phyloP scores from a whole-genome alignment of 2,113 vertebrate genomes.

The Falcunculus frontatus region DNA sequence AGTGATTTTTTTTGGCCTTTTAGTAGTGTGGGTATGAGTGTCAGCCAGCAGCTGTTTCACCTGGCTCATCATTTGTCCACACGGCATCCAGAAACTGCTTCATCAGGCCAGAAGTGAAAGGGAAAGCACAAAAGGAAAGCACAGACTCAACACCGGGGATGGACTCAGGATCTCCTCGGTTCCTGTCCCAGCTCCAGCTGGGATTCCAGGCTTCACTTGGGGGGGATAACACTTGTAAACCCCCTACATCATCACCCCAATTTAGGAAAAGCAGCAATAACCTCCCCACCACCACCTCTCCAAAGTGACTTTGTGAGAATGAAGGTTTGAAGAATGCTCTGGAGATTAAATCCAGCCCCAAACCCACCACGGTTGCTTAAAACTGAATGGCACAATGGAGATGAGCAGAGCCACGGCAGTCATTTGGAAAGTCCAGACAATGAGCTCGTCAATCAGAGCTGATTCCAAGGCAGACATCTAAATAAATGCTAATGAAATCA shows the following conservation, averaged over 20 bases:
- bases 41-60: background rate
- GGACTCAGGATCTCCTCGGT: background rate
- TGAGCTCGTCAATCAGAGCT: slow-evolving; percentile 1
- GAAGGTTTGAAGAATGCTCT: background rate
- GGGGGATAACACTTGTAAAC: background rate
- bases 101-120: background rate
- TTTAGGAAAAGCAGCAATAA: background rate
- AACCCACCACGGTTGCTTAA: background rate
- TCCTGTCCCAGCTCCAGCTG: background rate
- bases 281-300: no score
- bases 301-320: background rate
- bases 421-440: background rate
- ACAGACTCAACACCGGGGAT: background rate
- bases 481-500: slow-evolving; percentile 14
- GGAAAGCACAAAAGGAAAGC: background rate
- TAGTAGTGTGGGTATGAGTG: background rate
- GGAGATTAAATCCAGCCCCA: background rate
- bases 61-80: background rate
- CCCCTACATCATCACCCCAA: background rate
- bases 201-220: background rate
- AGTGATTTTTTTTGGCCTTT: background rate
- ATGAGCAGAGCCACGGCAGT: background rate
- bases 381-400: background rate
- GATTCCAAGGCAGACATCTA: background rate
- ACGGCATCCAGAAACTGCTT: background rate